Evolutionary conservation across 2,888 invertebrate genomes (phyloP), one percentile per base, ranked within the genome.

Genomic region (Drosophila fungiperda): DNA sequence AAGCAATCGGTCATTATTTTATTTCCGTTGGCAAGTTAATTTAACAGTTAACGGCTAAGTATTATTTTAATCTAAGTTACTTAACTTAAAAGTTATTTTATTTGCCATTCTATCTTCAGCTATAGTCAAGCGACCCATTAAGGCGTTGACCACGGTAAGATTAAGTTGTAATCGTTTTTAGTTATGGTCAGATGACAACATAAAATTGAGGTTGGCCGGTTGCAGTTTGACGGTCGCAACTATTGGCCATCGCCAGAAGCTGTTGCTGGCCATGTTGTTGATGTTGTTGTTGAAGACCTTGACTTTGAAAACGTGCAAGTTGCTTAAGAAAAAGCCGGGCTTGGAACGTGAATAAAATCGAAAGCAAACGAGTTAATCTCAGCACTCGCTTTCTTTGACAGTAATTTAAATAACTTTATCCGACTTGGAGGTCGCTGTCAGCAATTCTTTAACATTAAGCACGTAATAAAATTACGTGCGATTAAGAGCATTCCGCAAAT

Each of bases 221-320:
- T 23, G 23, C 33, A 52, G 48, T 26, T 35, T 50, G 77, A 54
- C 67, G 53, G 15, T 63, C 45, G 57, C 49, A 49, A 4, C 40
- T 38, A 15, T 32, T 32, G 29, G 57, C 32, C 45, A 32, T 26
- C 12, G 40, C 3, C 40, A n/a, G 20, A 42, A 42, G 42, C 12
- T 12, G 42, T 12, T 42, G 20, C 20, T 42, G 42, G 32, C 23
- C 68, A 23, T 33, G 54, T n/a, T 45, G 68, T 55, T 62, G 45
- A 64, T 58, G 72, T 62, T 53, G 69, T 66, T 64, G 62, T 53
- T 33, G 59, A 35, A 78, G 88, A 88, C 90, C 90, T 90, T 90
- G 90, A 91, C 90, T 90, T 90, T 90, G 91, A 90, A 85, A 76
- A 23, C 33, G 9, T 45, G 45, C 33, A 65, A 67, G 55, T 63